A percentile compares a stretch with the other conserved stretches of the same genome.
phyloP scores from a whole-genome alignment of 2,113 vertebrate genomes.

The Pholis gunnellus region DNA sequence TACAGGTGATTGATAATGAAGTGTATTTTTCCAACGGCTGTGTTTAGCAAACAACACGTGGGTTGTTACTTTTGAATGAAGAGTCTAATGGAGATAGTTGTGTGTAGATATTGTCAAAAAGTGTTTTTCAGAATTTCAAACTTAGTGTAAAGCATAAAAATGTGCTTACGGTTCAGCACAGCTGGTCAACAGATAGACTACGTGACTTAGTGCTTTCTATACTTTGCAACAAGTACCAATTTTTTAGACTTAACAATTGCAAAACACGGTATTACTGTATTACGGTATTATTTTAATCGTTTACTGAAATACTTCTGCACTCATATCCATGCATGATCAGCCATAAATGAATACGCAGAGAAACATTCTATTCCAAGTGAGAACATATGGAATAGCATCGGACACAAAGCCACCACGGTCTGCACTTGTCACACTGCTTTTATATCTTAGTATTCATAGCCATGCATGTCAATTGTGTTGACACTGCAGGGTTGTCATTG shows the following conservation, averaged over 20 bases:
- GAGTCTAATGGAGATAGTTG: not conserved
- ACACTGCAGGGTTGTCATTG: constrained; percentile 56
- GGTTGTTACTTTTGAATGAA: not conserved
- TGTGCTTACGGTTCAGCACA: not conserved
- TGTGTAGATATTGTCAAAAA: not conserved
- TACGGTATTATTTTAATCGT: not conserved
- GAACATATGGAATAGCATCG: not conserved
- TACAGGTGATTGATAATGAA: not conserved
- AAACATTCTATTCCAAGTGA: not conserved
- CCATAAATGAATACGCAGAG: not conserved
- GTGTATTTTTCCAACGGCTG: not conserved
- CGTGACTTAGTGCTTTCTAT: not conserved
- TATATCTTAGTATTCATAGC: constrained; percentile 65
- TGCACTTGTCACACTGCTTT: constrained; percentile 20
- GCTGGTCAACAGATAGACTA: not conserved
- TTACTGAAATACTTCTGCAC: not conserved
- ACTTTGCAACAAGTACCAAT: not conserved
- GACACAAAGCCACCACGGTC: constrained; percentile 18
- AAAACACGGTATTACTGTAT: not conserved
- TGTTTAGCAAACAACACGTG: not conserved
- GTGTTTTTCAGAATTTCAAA: not conserved
- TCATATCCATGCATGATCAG: not conserved
- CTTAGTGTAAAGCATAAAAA: not conserved
- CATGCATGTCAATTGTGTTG: constrained; percentile 72
- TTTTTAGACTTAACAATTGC: not conserved